phyloP scores from a whole-genome alignment of 2,113 vertebrate genomes.

The Brevimyrus niger region DNA sequence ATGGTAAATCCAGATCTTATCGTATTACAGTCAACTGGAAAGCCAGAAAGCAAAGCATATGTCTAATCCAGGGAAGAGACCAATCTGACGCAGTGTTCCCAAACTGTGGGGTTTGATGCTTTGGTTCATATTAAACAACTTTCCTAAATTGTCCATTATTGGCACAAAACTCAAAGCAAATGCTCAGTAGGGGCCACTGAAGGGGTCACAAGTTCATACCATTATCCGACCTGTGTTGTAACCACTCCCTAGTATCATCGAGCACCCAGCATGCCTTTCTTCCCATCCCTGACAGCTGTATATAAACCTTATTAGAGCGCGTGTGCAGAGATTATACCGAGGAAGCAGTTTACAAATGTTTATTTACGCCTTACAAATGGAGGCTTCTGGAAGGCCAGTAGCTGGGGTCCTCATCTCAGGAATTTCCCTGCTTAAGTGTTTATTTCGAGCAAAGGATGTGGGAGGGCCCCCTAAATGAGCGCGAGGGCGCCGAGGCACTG shows the following conservation, averaged over 20 bases:
- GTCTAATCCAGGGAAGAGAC: neutral
- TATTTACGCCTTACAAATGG: neutral
- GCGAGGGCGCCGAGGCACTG: conserved; percentile 24
- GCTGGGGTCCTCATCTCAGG: neutral
- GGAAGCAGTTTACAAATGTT: neutral
- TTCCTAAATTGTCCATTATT: neutral
- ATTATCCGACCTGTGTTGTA: neutral
- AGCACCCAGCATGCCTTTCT: neutral
- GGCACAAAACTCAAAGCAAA: neutral
- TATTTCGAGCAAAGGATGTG: neutral
- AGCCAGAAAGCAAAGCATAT: neutral
- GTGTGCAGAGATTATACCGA: neutral
- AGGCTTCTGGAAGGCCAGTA: neutral
- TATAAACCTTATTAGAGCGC: conserved; percentile 7
- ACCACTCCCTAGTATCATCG: neutral
- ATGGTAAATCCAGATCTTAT: neutral
- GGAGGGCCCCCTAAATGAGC: neutral
- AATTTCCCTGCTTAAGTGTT: neutral
- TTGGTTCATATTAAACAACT: conserved; percentile 6
- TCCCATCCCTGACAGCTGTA: neutral
- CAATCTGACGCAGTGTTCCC: neutral
- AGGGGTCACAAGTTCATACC: neutral
- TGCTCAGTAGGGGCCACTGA: neutral
- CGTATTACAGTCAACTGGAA: neutral
- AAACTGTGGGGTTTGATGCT: neutral